Evolutionary conservation across 1,140 invertebrate species (phyloP).

Genomic region (Thaumatotibia leucotreta): DNA sequence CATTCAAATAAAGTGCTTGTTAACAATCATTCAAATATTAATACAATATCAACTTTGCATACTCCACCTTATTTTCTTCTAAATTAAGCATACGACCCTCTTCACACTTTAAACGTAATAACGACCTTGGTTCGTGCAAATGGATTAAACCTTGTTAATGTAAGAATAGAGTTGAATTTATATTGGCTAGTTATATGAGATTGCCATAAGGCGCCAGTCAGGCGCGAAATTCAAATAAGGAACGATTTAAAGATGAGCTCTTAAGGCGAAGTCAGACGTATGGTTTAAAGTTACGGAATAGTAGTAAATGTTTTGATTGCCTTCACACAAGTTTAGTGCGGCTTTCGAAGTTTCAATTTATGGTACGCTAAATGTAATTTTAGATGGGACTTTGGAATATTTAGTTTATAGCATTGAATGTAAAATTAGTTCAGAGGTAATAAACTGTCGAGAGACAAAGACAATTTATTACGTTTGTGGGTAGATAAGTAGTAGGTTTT

Average conservation of each 20-base stretch:
- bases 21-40: background rate
- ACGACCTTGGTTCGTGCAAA: background rate
- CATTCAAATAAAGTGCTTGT: background rate
- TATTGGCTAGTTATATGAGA: conserved; percentile 1
- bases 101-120: background rate
- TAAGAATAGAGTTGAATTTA: background rate
- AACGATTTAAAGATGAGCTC: conserved; percentile 14
- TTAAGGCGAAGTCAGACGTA: conserved; percentile 13
- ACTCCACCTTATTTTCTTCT: conserved; percentile 7
- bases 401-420: background rate
- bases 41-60: conserved; percentile 8
- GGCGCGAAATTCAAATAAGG: conserved; percentile 12
- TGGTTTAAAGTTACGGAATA: conserved; percentile 2
- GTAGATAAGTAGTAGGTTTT: too few species aligned
- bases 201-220: conserved; percentile 4
- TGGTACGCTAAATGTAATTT: background rate
- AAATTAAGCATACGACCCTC: conserved; percentile 5
- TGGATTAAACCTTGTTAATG: background rate
- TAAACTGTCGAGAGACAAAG: background rate
- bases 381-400: background rate
- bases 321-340: background rate
- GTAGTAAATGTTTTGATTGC: conserved; percentile 11
- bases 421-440: background rate
- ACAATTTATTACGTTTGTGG: background rate
- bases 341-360: background rate